A percentile compares a stretch with the other conserved stretches of the same genome.
These are phyloP conservation scores for Eremophila alpestris DNA, from an alignment of 2,797 vertebrate genomes.

Conservation along the genomic window DNA sequence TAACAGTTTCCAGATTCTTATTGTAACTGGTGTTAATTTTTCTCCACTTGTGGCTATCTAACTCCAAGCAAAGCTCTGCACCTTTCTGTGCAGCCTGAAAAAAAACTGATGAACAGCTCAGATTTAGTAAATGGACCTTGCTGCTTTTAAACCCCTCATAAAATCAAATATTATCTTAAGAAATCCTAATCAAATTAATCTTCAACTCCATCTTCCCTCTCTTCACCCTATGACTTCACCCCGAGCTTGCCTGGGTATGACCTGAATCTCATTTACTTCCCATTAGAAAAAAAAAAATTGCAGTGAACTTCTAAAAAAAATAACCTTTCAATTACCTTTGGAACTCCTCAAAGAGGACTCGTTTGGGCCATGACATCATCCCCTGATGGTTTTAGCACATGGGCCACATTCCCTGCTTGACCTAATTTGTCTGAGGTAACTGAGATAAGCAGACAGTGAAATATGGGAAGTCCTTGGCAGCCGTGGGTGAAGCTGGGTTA, in stretches of 20 bases:
- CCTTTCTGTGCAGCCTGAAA: not conserved
- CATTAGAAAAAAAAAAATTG: constrained; percentile 66
- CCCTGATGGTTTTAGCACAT: constrained; percentile 53
- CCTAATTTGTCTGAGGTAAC: constrained; percentile 23
- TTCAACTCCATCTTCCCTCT: constrained; percentile 73
- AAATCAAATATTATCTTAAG: constrained; percentile 83
- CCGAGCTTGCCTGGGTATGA: constrained; percentile 65
- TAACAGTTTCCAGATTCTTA: constrained; percentile 59
- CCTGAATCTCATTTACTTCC: constrained; percentile 71
- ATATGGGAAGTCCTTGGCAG: not conserved
- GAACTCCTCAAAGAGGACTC: constrained; percentile 62
- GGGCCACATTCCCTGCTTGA: constrained; percentile 31
- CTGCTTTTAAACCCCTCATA: constrained; percentile 68
- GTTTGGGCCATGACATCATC: constrained; percentile 63
- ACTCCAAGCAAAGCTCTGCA: constrained; percentile 15
- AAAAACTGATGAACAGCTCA: not conserved
- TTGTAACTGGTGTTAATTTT: constrained; percentile 63
- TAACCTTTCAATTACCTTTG: constrained; percentile 69
- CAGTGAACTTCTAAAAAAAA: constrained; percentile 64
- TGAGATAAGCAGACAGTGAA: constrained; percentile 52
- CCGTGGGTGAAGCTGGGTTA: not conserved
- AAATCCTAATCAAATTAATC: constrained; percentile 81
- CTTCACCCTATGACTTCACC: constrained; percentile 76
- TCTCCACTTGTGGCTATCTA: constrained; percentile 2
- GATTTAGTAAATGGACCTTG: constrained; percentile 41